Conservation (phyloP, 92 coral and sea anemone genomes). For the Epizoanthus stellaris region DNA sequence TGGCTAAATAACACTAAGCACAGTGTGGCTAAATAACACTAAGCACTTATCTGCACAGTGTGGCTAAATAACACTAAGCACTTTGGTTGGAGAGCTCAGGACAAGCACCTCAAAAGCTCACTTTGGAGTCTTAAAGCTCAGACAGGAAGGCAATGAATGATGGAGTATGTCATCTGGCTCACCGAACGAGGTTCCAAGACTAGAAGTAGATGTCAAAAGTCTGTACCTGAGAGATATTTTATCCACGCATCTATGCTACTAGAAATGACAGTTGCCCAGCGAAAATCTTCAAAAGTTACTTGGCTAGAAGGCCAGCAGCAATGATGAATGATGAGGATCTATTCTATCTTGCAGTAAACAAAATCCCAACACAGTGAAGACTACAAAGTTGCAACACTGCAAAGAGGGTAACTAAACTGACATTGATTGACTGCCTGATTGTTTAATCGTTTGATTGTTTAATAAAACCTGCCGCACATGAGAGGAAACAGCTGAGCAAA, state of each 20-base stretch:
- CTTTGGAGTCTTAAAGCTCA: too few relatives aligned
- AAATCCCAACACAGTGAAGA: neutral
- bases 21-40: conserved; percentile 59
- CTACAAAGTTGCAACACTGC: too few relatives aligned
- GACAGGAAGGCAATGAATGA: neutral
- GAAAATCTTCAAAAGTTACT: conserved; percentile 4
- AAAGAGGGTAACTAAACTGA: too few relatives aligned
- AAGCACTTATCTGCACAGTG: conserved; percentile 17
- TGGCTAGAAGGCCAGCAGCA: too few relatives aligned
- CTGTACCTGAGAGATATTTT: conserved; percentile 42
- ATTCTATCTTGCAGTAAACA: conserved; percentile 5
- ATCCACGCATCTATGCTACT: neutral
- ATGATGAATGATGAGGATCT: neutral
- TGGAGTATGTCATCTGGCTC: conserved; percentile 51
- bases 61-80: conserved; percentile 67
- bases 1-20: conserved; percentile 67
- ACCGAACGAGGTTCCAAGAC: conserved; percentile 50
- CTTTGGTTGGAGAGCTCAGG: conserved; percentile 59
- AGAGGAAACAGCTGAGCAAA: too few relatives aligned
- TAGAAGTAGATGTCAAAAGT: conserved; percentile 48
- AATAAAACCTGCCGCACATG: too few relatives aligned
- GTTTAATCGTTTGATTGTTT: too few relatives aligned
- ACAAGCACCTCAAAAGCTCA: conserved; percentile 2
- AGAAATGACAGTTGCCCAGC: conserved; percentile 8
- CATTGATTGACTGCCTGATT: too few relatives aligned